These are phyloP conservation scores for Cyphomyrus plagiostoma DNA, from an alignment of 2,113 vertebrate species.

Conservation along the genomic window DNA sequence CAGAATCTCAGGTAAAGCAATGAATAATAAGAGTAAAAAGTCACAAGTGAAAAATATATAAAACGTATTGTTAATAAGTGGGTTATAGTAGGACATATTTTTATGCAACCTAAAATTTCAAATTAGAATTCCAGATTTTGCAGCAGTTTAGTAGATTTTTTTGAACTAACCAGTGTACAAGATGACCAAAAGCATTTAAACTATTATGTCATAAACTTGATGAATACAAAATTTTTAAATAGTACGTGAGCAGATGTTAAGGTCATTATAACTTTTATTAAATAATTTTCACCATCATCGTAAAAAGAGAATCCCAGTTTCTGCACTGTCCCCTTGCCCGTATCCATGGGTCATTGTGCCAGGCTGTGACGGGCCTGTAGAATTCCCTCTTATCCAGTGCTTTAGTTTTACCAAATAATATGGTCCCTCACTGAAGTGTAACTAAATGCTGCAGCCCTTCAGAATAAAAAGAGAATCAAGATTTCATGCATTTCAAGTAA, in stretches of 20 bases:
- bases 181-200: neutral
- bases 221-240: neutral
- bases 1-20: neutral
- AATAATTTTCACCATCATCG: neutral
- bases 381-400: neutral
- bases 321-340: neutral
- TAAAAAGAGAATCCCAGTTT: neutral
- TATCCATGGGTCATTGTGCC: neutral
- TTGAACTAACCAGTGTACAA: neutral
- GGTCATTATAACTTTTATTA: neutral
- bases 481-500: neutral
- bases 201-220: neutral
- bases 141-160: neutral
- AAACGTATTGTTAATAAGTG: neutral
- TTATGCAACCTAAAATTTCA: neutral
- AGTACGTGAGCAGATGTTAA: neutral
- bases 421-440: neutral
- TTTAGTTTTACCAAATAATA: neutral
- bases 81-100: neutral
- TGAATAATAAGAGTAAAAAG: neutral
- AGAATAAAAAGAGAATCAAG: neutral
- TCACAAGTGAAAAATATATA: neutral
- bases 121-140: neutral
- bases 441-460: neutral
- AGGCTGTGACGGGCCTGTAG: neutral